Conservation (phyloP, 2,888 invertebrate species). For the Thecocarcelia acutangulata region DNA sequence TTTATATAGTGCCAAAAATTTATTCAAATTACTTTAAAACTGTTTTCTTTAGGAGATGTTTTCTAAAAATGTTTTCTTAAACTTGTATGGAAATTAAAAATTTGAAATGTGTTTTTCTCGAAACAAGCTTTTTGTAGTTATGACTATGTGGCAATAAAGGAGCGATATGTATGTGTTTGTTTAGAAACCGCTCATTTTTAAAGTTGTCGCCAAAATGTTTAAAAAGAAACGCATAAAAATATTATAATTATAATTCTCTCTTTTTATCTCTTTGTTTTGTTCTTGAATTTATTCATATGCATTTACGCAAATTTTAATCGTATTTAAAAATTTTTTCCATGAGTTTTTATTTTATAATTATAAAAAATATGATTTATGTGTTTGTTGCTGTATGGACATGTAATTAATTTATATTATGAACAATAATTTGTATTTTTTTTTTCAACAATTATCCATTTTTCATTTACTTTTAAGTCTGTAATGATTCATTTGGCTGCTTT, state of each 20-base stretch:
- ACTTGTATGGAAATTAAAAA: no score
- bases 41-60: no score
- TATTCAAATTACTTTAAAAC: no score
- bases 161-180: no score
- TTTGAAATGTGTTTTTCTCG: no score
- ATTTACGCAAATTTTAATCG: not conserved
- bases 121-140: no score
- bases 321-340: no score
- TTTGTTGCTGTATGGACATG: not conserved
- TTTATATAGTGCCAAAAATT: no score
- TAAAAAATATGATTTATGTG: slow-evolving; percentile 2
- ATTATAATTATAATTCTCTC: slow-evolving; percentile 4
- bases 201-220: slow-evolving; percentile 9
- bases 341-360: not conserved
- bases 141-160: no score
- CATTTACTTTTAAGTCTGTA: not conserved
- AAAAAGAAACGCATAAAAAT: not conserved
- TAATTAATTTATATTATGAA: no score
- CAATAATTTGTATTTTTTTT: slow-evolving; percentile 9
- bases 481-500: not conserved
- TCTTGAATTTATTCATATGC: slow-evolving; percentile 10
- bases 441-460: not conserved
- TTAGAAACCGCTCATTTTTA: no score
- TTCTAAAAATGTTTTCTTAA: no score
- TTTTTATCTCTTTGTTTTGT: slow-evolving; percentile 1